Conservation (phyloP, 2,888 invertebrate species). For the Choristoneura rosaceana region DNA sequence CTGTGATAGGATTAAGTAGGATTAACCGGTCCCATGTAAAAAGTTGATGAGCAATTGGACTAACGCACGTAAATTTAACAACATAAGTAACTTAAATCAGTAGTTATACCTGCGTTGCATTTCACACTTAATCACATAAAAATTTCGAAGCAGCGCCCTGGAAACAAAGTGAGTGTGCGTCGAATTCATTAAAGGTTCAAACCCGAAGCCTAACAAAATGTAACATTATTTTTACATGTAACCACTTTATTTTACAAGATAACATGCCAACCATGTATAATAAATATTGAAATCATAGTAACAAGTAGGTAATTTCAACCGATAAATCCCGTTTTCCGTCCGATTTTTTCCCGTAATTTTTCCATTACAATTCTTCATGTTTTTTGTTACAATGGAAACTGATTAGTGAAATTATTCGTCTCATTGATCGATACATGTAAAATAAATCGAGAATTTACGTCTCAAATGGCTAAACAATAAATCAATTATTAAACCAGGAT, state of each 20-base stretch:
- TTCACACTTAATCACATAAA: background rate
- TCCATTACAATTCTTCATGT: background rate
- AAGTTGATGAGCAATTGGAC: too few relatives aligned
- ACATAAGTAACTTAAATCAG: background rate
- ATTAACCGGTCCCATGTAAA: background rate
- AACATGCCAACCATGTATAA: background rate
- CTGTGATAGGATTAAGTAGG: too few relatives aligned
- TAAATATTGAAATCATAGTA: background rate
- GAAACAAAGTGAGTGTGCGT: background rate
- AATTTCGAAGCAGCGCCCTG: background rate
- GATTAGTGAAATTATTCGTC: background rate
- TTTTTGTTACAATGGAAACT: background rate
- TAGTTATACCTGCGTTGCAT: background rate
- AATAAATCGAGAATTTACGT: slow-evolving; percentile 1
- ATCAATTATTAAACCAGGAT: background rate
- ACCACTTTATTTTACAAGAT: slow-evolving; percentile 1
- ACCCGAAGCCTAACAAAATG: background rate
- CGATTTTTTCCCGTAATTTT: too few relatives aligned
- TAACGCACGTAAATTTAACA: background rate
- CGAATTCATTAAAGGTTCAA: background rate
- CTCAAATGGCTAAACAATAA: background rate
- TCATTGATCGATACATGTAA: background rate
- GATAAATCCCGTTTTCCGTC: too few relatives aligned
- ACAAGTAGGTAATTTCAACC: background rate
- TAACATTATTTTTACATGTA: slow-evolving; percentile 1